A percentile compares a stretch with the other conserved stretches of the same genome.
phyloP scores from a whole-genome alignment of 2,113 vertebrate species.

The Malurus alboscapulatus region DNA sequence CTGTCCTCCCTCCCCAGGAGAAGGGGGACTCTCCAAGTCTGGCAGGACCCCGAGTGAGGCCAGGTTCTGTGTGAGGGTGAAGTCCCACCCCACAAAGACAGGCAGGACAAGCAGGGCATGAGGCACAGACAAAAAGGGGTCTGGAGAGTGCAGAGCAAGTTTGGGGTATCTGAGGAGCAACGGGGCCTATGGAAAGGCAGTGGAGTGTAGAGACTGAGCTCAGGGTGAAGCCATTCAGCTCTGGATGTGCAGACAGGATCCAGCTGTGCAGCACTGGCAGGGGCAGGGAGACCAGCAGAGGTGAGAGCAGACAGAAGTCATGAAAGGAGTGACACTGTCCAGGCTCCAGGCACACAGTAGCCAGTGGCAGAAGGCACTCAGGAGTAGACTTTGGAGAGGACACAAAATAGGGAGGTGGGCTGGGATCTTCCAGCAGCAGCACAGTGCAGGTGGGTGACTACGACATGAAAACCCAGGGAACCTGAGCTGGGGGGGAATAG shows the following conservation, averaged over 20 bases:
- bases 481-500: accelerated
- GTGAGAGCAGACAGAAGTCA: not conserved
- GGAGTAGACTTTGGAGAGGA: not conserved
- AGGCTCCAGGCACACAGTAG: not conserved
- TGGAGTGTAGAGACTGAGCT: not conserved
- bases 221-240: not conserved
- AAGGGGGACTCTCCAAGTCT: accelerated
- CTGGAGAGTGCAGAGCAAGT: not conserved
- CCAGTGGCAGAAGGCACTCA: not conserved
- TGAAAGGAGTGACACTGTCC: not conserved
- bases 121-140: not conserved
- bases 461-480: accelerated
- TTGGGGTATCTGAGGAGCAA: not conserved
- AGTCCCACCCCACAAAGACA: not conserved
- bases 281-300: not conserved
- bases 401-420: not conserved
- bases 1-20: accelerated
- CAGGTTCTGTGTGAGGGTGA: not conserved
- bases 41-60: not conserved
- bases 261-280: not conserved
- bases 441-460: accelerated
- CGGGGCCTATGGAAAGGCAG: not conserved
- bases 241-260: not conserved
- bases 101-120: not conserved
- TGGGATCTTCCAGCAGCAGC: not conserved